Conservation (phyloP, 1,140 invertebrate species). For the Aphaenogaster rudis region DNA sequence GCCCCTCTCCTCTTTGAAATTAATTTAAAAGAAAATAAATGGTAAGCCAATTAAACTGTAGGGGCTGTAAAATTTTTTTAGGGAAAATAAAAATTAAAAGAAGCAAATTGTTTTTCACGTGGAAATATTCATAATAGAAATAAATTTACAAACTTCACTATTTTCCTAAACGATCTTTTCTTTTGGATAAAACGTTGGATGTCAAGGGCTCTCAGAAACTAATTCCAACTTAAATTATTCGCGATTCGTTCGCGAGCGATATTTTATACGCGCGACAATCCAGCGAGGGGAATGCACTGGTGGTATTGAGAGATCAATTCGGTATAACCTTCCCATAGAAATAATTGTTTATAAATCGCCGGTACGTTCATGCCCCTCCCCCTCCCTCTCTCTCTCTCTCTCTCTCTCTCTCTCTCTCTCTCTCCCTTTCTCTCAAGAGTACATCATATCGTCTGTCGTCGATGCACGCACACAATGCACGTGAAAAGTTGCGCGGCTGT, state of each 20-base stretch:
- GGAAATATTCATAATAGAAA: neutral
- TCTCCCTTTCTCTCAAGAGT: neutral
- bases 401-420: neutral
- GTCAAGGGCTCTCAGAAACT: neutral
- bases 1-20: neutral
- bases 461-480: constrained; percentile 42
- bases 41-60: neutral
- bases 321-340: neutral
- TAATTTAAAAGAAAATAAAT: constrained; percentile 4
- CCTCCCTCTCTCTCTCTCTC: no score
- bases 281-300: neutral
- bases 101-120: neutral
- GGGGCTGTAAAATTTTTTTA: neutral
- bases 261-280: neutral
- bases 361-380: neutral
- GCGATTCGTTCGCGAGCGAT: neutral
- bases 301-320: constrained; percentile 42
- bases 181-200: neutral
- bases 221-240: neutral
- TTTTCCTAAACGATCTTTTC: neutral
- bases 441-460: constrained; percentile 21
- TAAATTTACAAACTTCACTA: neutral
- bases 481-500: constrained; percentile 59
- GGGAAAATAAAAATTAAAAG: neutral
- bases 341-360: constrained; percentile 58